These are phyloP conservation scores for Ibycter americanus DNA, from an alignment of 2,797 vertebrate species.

Conservation along the genomic window DNA sequence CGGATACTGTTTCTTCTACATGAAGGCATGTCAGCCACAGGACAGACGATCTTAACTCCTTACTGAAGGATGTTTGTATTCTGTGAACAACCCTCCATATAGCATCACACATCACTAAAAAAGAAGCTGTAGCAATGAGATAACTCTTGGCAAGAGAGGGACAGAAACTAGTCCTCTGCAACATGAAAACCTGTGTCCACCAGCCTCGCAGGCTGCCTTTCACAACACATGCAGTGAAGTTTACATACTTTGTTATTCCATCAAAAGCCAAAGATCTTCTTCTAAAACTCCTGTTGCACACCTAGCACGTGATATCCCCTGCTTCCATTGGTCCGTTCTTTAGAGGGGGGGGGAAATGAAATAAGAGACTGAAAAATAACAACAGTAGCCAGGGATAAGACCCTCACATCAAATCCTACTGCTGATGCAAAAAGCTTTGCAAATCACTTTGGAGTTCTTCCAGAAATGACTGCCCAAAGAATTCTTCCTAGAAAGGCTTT, in stretches of 20 bases:
- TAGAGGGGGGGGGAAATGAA: background rate
- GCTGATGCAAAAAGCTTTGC: background rate
- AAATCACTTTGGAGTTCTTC: background rate
- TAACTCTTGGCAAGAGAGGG: background rate
- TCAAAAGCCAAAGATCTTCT: background rate
- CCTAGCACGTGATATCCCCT: accelerated
- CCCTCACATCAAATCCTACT: background rate
- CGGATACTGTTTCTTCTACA: background rate
- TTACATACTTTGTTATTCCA: background rate
- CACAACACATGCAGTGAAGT: background rate
- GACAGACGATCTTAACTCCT: background rate
- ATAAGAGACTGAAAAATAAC: background rate
- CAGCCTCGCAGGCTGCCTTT: background rate
- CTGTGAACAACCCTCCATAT: background rate
- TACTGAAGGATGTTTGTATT: background rate
- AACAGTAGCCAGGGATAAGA: background rate
- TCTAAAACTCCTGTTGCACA: background rate
- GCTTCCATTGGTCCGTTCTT: background rate
- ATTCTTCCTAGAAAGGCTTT: background rate
- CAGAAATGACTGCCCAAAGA: background rate
- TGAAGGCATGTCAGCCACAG: background rate
- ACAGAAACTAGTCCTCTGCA: background rate
- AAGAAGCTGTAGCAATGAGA: background rate
- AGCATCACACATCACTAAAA: background rate
- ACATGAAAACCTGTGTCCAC: background rate